These are phyloP conservation scores for Xanthorhoe spadicearia DNA, from an alignment of 2,888 invertebrate genomes.

Conservation along the genomic window DNA sequence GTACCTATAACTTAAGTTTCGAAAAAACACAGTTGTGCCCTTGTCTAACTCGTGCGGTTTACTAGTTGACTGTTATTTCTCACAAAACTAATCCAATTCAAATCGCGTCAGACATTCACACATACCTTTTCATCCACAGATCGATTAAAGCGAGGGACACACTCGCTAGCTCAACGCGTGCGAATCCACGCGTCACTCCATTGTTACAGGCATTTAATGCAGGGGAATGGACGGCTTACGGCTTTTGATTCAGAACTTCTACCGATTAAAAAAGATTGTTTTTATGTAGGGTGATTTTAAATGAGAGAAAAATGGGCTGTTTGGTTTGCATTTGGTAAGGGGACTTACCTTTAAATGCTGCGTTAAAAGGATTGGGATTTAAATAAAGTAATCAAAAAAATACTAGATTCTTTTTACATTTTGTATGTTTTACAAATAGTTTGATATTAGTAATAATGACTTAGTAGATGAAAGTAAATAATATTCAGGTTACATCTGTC, in stretches of 20 bases:
- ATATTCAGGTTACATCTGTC: slow-evolving; percentile 6
- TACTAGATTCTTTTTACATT: not conserved
- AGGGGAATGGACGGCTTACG: slow-evolving; percentile 50
- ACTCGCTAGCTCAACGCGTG: slow-evolving; percentile 60
- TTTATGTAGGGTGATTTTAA: slow-evolving; percentile 44
- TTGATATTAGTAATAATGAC: not conserved
- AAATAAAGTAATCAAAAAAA: slow-evolving; percentile 2
- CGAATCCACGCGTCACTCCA: slow-evolving; percentile 60
- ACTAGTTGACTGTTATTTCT: not conserved
- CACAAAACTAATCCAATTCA: slow-evolving; percentile 24
- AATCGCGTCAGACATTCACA: slow-evolving; percentile 31
- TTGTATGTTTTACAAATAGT: not conserved
- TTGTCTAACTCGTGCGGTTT: not conserved
- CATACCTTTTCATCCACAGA: slow-evolving; percentile 37
- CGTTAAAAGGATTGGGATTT: slow-evolving; percentile 24
- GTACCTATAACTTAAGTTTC: too few relatives aligned
- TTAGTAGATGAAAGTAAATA: not conserved
- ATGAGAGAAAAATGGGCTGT: slow-evolving; percentile 40
- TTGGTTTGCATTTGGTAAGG: slow-evolving; percentile 39
- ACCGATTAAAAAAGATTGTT: slow-evolving; percentile 68
- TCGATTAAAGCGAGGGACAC: slow-evolving; percentile 53
- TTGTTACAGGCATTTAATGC: slow-evolving; percentile 67
- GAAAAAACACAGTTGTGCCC: not conserved
- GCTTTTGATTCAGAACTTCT: slow-evolving; percentile 52
- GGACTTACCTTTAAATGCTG: slow-evolving; percentile 34